Percentiles rank a stretch among this genome's conserved stretches.
Conservation (phyloP, 2,113 vertebrate species). For the Cynopterus brachyotis region DNA sequence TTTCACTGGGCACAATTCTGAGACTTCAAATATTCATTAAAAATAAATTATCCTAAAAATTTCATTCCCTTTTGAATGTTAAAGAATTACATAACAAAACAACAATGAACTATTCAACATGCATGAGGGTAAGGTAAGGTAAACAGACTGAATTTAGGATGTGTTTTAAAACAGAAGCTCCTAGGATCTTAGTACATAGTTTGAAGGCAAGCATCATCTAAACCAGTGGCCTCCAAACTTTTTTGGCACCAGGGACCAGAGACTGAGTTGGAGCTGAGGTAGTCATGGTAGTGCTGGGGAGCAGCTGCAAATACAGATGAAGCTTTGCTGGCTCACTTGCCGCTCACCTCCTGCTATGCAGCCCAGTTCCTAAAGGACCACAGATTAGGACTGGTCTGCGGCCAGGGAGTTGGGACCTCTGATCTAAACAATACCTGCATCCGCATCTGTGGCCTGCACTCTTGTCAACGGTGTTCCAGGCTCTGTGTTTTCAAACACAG, state of each 20-base stretch:
- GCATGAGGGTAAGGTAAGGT: too few species aligned
- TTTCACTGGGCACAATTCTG: not conserved
- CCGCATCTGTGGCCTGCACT: constrained; percentile 92
- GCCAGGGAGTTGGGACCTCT: too few species aligned
- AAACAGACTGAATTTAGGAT: accelerated
- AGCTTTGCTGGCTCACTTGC: too few species aligned
- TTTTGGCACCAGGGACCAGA: too few species aligned
- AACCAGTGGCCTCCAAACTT: not conserved
- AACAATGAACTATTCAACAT: accelerated
- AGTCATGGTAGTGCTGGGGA: too few species aligned
- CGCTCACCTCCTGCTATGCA: too few species aligned
- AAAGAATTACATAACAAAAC: not conserved
- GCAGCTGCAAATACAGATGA: too few species aligned
- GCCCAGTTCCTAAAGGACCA: too few species aligned
- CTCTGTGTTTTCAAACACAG: constrained; percentile 97
- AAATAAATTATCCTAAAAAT: not conserved
- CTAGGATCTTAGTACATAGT: accelerated
- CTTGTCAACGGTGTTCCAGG: constrained; percentile 90
- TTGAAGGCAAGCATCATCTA: accelerated
- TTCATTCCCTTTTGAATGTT: not conserved
- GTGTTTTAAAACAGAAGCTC: too few species aligned
- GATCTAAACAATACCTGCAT: constrained; percentile 85
- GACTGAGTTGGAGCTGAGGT: too few species aligned
- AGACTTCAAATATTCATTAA: not conserved
- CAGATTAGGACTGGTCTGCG: too few species aligned